Base-by-base conservation (phyloP, 2,888 invertebrate genomes). In the Machimus atricapillus region DNA sequence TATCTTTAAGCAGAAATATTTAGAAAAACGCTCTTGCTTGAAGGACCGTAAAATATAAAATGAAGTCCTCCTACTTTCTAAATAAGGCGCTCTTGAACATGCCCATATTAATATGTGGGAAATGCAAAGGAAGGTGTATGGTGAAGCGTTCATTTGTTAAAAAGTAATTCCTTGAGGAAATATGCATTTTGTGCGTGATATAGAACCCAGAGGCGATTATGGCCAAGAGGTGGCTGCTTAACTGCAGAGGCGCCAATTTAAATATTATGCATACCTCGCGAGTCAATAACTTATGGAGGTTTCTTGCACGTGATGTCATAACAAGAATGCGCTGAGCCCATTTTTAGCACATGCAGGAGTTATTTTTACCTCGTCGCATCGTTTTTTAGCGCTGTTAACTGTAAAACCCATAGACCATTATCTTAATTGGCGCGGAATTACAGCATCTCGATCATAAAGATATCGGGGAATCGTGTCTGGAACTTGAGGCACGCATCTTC, bases 371-470 rank as follows among this genome's bases (percentile, higher is more conserved):
- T 46, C 81, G 34, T 40, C 56, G 52, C 43, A 31, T 27, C 34
- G 31, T 52, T 56, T 56, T 23, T 52, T 56, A 81, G 56, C 19
- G 34, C n/a, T 58, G 27, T 81, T 81, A 81, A 81, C 81, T 81
- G 81, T 81, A 81, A 81, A 81, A 52, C 27, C 81, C 56, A 81
- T 31, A 52, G 52, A 31, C 81, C 81, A 81, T 81, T 81, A 81
- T 81, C 81, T 81, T 81, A 81, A 81, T 81, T 81, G 56, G 58
- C 56, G 31, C 34, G 16, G 81, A 81, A 81, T 81, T 81, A 56
- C 81, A 81, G 81, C 81, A 81, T 56, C 79, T 43, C 46, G 79
- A 79, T 79, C 46, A 79, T 79, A 79, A 79, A 79, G 79, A 43
- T 79, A 79, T 79, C 79, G 52, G 34, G 52, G 81, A 52, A 40